Conservation (phyloP, 2,888 invertebrate genomes). For the Agriopis marginaria region DNA sequence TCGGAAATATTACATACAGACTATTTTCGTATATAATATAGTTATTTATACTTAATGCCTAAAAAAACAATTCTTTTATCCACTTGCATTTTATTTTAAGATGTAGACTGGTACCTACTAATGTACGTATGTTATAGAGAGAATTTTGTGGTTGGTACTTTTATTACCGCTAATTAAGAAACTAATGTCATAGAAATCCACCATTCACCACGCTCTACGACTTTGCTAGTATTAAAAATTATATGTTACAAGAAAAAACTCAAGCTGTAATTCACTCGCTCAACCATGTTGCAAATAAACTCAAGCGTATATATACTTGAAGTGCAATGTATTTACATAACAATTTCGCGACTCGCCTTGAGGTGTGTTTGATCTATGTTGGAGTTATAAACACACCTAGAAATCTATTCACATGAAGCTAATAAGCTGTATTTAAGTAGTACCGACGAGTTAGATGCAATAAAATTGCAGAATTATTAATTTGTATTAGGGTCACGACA, state of each 20-base stretch:
- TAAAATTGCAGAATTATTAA: constrained; percentile 22
- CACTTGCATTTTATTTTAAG: too few species aligned
- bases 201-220: neutral
- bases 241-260: constrained; percentile 9
- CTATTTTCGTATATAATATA: neutral
- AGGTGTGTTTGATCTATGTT: constrained; percentile 39
- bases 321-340: constrained; percentile 73
- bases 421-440: neutral
- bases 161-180: neutral
- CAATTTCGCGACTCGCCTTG: constrained; percentile 73
- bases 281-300: constrained; percentile 45
- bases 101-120: too few species aligned
- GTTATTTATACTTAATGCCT: neutral
- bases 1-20: neutral
- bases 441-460: constrained; percentile 2
- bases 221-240: neutral
- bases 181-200: neutral
- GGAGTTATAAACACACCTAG: constrained; percentile 27
- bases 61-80: too few species aligned
- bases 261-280: constrained; percentile 8
- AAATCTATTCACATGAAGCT: constrained; percentile 18
- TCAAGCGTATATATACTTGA: constrained; percentile 55
- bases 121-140: too few species aligned
- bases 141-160: too few species aligned
- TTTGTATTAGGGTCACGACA: constrained; percentile 27